Evolutionary conservation across 2,888 invertebrate genomes (phyloP), one percentile per base, ranked within the genome.

Genomic region (Argyresthia albistria): DNA sequence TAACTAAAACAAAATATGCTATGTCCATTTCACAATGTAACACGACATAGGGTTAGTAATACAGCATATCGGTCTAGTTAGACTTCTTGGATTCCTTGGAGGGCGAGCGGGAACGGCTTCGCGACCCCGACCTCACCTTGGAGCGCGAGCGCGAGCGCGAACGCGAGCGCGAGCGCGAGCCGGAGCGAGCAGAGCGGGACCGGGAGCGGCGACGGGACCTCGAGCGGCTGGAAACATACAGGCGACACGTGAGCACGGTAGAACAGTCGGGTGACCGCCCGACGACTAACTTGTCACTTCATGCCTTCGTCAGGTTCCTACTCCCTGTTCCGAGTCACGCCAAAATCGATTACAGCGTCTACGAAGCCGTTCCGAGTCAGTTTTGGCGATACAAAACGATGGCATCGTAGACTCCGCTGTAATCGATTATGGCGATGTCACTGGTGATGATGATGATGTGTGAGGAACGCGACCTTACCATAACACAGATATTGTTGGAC

Each of bases 61-160:
- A 25, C 1, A 10, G 25, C 4, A 53, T 8, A 46, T 25, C 48
- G 49, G 54, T 54, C 55, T 80, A 87, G 64, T 76, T 78, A 14
- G 87, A 87, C 67, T 87, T 87, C 66, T 87, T 87, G 16, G 87
- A 87, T 58, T 86, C 86, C 70, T 86, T 87, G 60, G 86, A 86
- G 60, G 80, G 80, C 51, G 87, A 87, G 53, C 87, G 80, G 57
- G 87, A 87, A 63, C 87, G 73, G 52, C 86, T 86, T 16, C 87
- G 79, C 45, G 88, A 86, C 73, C 82, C 76, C 16, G 89, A 88
- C 54, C 87, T 76, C 54, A 79, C 81, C 69, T 83, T 86, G 58
- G 87, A 87, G 60, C 88, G 87, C 60, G 80, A 78, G 61, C 84
- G 76, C 6, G 75, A 75, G 56, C 87, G 83, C 6, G 88, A 88